Base-by-base conservation (phyloP, 2,797 vertebrate species). In the Ambastaia sidthimunki region DNA sequence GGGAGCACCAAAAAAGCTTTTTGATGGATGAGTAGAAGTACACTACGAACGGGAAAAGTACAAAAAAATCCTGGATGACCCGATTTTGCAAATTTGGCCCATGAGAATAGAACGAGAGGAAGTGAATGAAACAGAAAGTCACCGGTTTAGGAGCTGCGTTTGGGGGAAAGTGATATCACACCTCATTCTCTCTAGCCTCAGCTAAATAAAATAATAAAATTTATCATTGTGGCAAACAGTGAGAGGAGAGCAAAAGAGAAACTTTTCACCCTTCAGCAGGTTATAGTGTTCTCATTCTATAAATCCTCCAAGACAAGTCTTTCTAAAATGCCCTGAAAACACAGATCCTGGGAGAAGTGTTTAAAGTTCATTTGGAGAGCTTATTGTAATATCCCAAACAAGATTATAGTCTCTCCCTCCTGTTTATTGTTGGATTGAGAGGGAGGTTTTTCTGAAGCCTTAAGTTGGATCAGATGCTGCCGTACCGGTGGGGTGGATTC, bases 1-100 rank as follows among this genome's bases (percentile, higher is more conserved):
- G 86, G 84, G 59, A 74, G 78, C 77, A 75, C 72, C n/a, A n/a
- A n/a, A n/a, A 44, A 80, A 74, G 81, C 77, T 82, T 85, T 87
- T 87, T 87, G 87, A 87, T 88, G 85, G 86, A 88, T 87, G 86
- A 88, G 80, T 86, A 82, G 80, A 84, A 80, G 76, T 71, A 76
- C 74, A 76, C 79, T 74, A 65, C 65, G 66, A 84, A 77, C 47
- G 28, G 66, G 65, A 68, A 59, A 28, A 71, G 28, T 23, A 48
- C 13, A 9, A 48, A 78, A 84, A 84, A 80, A 63, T 19, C 77
- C 66, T 78, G 60, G 73, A 83, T 86, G 83, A 85, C 85, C 85
- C 80, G 74, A 85, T 85, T 86, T 85, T 71, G 85, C 71, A 85
- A 86, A 85, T 85, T 91, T 89, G 89, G 88, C 93, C 89, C 90